A percentile compares a stretch with the other conserved stretches of the same genome.
Evolutionary conservation across 2,888 invertebrate genomes (phyloP).

Genomic region (Gymnoscelis rufifasciata): DNA sequence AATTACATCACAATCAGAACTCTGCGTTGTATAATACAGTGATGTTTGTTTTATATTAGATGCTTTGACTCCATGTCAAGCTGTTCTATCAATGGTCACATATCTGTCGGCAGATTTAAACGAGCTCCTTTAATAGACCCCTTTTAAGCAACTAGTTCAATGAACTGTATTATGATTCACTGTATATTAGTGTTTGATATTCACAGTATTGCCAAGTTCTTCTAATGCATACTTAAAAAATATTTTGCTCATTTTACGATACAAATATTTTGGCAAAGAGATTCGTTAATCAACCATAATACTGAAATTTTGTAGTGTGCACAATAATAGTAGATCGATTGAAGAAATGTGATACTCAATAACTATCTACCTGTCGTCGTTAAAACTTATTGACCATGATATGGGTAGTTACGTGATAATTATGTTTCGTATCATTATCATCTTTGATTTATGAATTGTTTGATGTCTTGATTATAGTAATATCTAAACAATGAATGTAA

Average conservation of each 20-base stretch:
- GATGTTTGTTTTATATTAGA: too few relatives aligned
- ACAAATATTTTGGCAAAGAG: constrained; percentile 27
- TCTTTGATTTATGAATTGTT: constrained; percentile 11
- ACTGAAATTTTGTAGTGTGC: constrained; percentile 1
- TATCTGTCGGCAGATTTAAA: constrained; percentile 54
- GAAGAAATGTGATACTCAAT: constrained; percentile 1
- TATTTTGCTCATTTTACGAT: constrained; percentile 16
- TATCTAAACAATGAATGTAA: constrained; percentile 21
- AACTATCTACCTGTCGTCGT: constrained; percentile 20
- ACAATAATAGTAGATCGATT: constrained; percentile 24
- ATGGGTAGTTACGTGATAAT: constrained; percentile 1
- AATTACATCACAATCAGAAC: too few relatives aligned
- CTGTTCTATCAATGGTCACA: constrained; percentile 24
- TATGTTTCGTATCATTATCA: neutral
- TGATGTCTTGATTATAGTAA: constrained; percentile 20
- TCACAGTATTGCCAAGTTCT: constrained; percentile 37
- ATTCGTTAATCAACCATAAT: constrained; percentile 9
- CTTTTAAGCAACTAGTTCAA: constrained; percentile 48
- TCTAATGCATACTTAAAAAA: constrained; percentile 34
- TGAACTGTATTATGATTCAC: constrained; percentile 53
- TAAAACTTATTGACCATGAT: constrained; percentile 33
- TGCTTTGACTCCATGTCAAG: too few relatives aligned
- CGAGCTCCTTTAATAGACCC: constrained; percentile 41
- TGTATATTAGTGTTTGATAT: constrained; percentile 34
- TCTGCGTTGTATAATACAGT: too few relatives aligned